Conservation (phyloP, 2,113 vertebrate species). For the Puntigrus tetrazona region DNA sequence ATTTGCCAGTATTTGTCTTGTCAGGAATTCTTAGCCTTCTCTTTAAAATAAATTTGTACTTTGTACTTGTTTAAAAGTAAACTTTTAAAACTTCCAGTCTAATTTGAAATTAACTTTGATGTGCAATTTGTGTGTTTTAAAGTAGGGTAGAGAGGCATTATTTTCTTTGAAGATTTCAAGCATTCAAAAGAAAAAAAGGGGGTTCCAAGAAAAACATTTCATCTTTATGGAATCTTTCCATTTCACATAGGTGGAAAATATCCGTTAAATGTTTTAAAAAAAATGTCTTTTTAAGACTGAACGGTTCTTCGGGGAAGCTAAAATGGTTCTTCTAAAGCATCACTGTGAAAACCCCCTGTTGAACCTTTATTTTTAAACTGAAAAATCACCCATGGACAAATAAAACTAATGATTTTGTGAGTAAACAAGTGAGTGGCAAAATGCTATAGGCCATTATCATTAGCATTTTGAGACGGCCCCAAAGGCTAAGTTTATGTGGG, state of each 20-base stretch:
- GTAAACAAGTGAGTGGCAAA: background rate
- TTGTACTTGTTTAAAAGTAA: no score
- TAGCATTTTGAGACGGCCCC: background rate
- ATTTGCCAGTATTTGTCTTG: background rate
- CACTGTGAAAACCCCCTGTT: no score
- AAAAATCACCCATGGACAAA: background rate
- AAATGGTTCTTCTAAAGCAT: no score
- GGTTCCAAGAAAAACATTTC: no score
- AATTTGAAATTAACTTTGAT: background rate
- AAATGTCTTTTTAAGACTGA: background rate
- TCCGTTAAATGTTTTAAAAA: no score
- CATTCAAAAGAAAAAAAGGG: no score
- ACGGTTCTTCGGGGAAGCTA: no score
- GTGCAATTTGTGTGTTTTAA: background rate
- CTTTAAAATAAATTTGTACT: background rate
- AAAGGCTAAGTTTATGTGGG: background rate
- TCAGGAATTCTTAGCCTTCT: background rate
- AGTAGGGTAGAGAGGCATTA: background rate
- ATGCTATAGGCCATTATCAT: background rate
- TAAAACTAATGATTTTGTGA: background rate
- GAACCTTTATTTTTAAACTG: background rate
- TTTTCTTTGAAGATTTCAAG: background rate
- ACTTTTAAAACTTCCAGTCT: no score
- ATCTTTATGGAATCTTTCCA: no score
- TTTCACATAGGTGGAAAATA: background rate